phyloP scores from a whole-genome alignment of 2,888 invertebrate species.

The Dicyrtomina minuta region DNA sequence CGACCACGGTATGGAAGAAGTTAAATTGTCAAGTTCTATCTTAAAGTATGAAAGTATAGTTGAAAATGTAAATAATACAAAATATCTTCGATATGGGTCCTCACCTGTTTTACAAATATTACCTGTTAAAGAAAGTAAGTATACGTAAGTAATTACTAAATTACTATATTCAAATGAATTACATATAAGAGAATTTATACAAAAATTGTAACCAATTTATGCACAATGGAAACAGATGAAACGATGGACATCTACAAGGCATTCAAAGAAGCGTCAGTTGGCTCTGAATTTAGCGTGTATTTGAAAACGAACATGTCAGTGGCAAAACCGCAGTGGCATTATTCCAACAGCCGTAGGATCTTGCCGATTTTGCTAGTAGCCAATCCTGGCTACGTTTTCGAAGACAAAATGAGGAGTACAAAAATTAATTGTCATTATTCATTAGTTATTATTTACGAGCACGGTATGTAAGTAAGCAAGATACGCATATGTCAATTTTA shows the following conservation, averaged over 20 bases:
- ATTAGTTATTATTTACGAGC: background rate
- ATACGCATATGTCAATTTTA: too few species aligned
- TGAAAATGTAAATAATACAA: slow-evolving; percentile 47
- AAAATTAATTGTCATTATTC: too few species aligned
- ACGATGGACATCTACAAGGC: slow-evolving; percentile 14
- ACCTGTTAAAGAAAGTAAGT: slow-evolving; percentile 61
- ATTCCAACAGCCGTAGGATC: slow-evolving; percentile 63
- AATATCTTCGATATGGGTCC: slow-evolving; percentile 60
- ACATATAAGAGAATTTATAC: too few species aligned
- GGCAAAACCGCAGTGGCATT: slow-evolving; percentile 61
- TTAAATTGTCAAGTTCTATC: slow-evolving; percentile 62
- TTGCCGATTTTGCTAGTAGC: slow-evolving; percentile 67
- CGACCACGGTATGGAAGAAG: slow-evolving; percentile 72
- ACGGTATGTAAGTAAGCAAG: too few species aligned
- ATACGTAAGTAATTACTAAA: too few species aligned
- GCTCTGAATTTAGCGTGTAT: slow-evolving; percentile 49
- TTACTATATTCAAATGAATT: too few species aligned
- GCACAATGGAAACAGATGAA: slow-evolving; percentile 12
- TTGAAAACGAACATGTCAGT: slow-evolving; percentile 63
- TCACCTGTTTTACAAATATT: slow-evolving; percentile 65
- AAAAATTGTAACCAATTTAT: background rate
- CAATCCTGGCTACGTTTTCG: slow-evolving; percentile 65
- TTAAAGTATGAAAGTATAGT: slow-evolving; percentile 55
- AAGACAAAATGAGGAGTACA: slow-evolving; percentile 56
- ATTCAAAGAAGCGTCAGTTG: background rate